Evolutionary conservation across 30 jellyfish, hydroid and myxozoan species (phyloP), one percentile per base, ranked within the genome.

Genomic region (Aurelia aurita complex sp. Pacific): DNA sequence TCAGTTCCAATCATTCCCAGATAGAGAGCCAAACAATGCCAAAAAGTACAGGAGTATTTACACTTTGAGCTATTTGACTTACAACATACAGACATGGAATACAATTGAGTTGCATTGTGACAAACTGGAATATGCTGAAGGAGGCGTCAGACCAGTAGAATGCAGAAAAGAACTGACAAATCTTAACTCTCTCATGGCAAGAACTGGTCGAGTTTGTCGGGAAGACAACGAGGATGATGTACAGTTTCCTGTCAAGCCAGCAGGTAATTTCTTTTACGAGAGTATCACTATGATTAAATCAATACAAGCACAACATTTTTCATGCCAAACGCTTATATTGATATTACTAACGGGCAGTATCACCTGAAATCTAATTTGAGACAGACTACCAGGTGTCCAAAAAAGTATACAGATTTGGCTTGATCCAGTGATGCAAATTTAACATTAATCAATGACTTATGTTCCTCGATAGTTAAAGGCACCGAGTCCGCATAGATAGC

Each of bases 141-240:
- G 82, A 29, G 82, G 82, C 3, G 82, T 72, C 12, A 72, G 32
- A 72, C 82, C 82, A 42, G 51, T 60, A 72, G 82, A 72, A 43
- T 72, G 82, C 82, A 60, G 51, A 72, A 69, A 33, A 43, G 82
- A 72, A 72, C 0, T 29, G 34, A n/a, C 82, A 72, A 61, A 72
- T 61, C 36, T 72, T 1, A 17, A 60, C 51, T 29, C 82, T 33
- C 82, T 72, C 66, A 34, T 72, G 66, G 42, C 82, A 36, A 72
- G 82, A 43, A 72, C 67, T 36, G 51, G 51, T 29, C 53, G 38
- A 43, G 23, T 42, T 29, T 72, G 82, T 69, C 40, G 38, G 34
- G 57, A 23, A 43, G 64, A 72, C 17, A 33, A 72, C 33, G 51
- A 34, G 17, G 82, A 34, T 61, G 69, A 42, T 43, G 82, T 72